phyloP scores from a whole-genome alignment of 2,113 vertebrate genomes.

The Alethe diademata region DNA sequence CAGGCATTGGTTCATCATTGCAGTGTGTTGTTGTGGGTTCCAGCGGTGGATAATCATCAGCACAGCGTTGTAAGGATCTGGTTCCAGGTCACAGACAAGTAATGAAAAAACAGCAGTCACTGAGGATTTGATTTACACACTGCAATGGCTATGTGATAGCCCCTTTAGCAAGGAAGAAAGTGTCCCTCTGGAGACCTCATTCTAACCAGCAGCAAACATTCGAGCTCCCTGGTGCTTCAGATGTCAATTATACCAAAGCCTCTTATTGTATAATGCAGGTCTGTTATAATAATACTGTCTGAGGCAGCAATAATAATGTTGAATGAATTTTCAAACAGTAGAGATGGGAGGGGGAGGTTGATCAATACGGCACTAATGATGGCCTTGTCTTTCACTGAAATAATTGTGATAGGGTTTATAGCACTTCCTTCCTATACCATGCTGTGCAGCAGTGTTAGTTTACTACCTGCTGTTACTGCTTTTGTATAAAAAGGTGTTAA shows the following conservation, averaged over 20 bases:
- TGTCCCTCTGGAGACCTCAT: slow-evolving; percentile 5
- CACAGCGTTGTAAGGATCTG: not conserved
- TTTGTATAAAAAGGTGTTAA: slow-evolving; percentile 58
- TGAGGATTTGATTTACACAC: slow-evolving; percentile 35
- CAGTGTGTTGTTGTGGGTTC: not conserved
- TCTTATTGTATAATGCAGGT: slow-evolving; percentile 47
- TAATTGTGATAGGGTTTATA: slow-evolving; percentile 48
- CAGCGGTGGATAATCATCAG: not conserved
- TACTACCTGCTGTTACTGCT: slow-evolving; percentile 60
- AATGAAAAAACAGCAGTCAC: slow-evolving; percentile 36
- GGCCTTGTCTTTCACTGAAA: slow-evolving; percentile 43
- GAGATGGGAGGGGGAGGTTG: slow-evolving; percentile 18
- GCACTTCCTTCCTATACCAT: slow-evolving; percentile 45
- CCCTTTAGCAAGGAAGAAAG: slow-evolving; percentile 22
- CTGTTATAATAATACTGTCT: slow-evolving; percentile 56
- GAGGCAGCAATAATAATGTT: slow-evolving; percentile 41
- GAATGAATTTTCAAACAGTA: slow-evolving; percentile 49
- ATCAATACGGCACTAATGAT: slow-evolving; percentile 34
- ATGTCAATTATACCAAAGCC: slow-evolving; percentile 61
- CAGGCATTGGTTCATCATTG: not conserved
- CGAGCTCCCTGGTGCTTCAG: slow-evolving; percentile 35
- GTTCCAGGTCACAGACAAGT: slow-evolving; percentile 28
- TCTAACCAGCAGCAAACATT: slow-evolving; percentile 21
- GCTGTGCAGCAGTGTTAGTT: slow-evolving; percentile 42
- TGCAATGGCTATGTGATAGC: slow-evolving; percentile 2